phyloP scores from a whole-genome alignment of 2,113 vertebrate genomes.

The Danionella cerebrum region DNA sequence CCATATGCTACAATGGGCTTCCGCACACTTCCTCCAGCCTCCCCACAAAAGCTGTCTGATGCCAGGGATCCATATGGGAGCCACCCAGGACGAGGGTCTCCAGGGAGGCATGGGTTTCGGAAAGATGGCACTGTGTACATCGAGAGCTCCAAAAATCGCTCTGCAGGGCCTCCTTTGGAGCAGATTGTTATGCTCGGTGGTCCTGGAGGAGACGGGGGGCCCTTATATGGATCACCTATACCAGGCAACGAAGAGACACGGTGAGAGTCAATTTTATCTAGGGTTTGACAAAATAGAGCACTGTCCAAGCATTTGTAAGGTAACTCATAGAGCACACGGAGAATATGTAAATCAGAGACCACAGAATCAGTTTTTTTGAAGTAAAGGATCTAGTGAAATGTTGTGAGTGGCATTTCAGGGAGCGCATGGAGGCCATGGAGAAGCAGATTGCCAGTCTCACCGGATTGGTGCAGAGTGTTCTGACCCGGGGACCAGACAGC shows the following conservation, averaged over 20 bases:
- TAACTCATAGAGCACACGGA: too few relatives aligned
- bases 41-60: conserved; percentile 84
- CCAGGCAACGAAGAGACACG: conserved; percentile 88
- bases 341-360: too few relatives aligned
- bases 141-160: conserved; percentile 79
- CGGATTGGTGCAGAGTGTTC: conserved; percentile 87
- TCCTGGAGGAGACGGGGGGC: conserved; percentile 65
- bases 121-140: conserved; percentile 86
- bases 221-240: conserved; percentile 72
- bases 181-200: conserved; percentile 77
- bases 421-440: conserved; percentile 98
- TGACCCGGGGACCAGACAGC: conserved; percentile 82
- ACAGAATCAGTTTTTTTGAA: too few relatives aligned
- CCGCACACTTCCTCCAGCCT: conserved; percentile 77
- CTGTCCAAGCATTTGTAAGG: too few relatives aligned
- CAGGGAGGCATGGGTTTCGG: conserved; percentile 82
- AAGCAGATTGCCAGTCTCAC: conserved; percentile 98
- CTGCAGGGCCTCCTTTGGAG: conserved; percentile 62
- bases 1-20: conserved; percentile 76
- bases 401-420: too few relatives aligned
- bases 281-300: not conserved
- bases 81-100: conserved; percentile 82
- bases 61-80: conserved; percentile 77
- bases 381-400: too few relatives aligned
- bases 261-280: conserved; percentile 50